Percentiles rank a stretch among this genome's conserved stretches.
phyloP scores from a whole-genome alignment of 2,888 invertebrate genomes.

The Nemotelus pantherinus region DNA sequence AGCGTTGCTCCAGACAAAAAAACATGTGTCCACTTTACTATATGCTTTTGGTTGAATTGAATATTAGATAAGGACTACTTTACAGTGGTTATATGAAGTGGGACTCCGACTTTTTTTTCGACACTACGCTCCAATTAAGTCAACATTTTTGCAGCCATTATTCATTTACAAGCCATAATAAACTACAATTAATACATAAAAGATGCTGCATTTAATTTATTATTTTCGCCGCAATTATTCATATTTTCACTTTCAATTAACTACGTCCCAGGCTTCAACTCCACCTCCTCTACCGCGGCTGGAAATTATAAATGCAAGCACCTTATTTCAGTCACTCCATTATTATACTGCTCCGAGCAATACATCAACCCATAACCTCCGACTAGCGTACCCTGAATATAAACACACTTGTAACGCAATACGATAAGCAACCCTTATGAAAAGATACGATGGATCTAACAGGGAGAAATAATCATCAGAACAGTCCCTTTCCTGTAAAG shows the following conservation, averaged over 20 bases:
- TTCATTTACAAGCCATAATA: slow-evolving; percentile 21
- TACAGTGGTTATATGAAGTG: no score
- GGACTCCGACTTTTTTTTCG: no score
- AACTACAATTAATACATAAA: slow-evolving; percentile 48
- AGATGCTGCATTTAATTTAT: slow-evolving; percentile 52
- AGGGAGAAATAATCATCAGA: slow-evolving; percentile 22
- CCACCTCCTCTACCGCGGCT: slow-evolving; percentile 26
- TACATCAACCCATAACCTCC: not conserved
- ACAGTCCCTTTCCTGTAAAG: not conserved
- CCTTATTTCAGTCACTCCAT: slow-evolving; percentile 1
- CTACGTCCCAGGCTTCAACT: slow-evolving; percentile 49
- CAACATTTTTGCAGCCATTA: not conserved
- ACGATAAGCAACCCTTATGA: slow-evolving; percentile 33
- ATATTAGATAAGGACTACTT: no score
- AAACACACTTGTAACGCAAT: slow-evolving; percentile 51
- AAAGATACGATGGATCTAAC: not conserved
- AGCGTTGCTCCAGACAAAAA: no score
- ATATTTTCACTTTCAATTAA: slow-evolving; percentile 57
- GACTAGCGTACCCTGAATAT: slow-evolving; percentile 54
- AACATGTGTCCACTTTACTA: no score
- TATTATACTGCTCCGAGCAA: not conserved
- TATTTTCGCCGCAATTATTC: slow-evolving; percentile 55
- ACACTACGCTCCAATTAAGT: no score
- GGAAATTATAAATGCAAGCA: slow-evolving; percentile 22
- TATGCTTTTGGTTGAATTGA: no score